Evolutionary conservation across 1,140 invertebrate genomes (phyloP).

Genomic region (Apis laboriosa): DNA sequence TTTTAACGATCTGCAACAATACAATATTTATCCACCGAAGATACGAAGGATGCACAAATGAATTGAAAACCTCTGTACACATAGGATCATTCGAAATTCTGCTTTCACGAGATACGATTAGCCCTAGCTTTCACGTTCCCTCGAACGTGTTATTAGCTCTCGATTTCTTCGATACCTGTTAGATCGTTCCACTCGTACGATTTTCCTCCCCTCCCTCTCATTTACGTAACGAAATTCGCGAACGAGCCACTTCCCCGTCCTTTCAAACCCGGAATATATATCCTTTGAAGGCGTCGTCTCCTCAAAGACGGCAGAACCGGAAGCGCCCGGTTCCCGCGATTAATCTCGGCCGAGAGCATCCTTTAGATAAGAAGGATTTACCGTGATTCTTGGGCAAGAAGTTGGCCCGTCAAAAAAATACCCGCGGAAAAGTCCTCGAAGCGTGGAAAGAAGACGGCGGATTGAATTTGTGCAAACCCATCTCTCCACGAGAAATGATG

Average conservation of each 20-base stretch:
- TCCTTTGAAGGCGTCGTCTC: not conserved
- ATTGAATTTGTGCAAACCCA: constrained; percentile 42
- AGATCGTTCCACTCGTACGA: not conserved
- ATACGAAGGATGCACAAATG: no score
- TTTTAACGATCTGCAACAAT: no score
- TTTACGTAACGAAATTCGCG: constrained; percentile 28
- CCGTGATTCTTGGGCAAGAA: constrained; percentile 28
- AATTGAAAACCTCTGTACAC: not conserved
- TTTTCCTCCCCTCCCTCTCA: not conserved
- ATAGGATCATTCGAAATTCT: not conserved
- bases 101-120: constrained; percentile 46
- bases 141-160: constrained; percentile 45
- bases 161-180: constrained; percentile 12
- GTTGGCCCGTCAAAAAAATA: constrained; percentile 25
- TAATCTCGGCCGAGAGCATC: constrained; percentile 47
- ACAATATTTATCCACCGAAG: no score
- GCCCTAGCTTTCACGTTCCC: constrained; percentile 43
- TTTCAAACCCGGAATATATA: not conserved
- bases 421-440: not conserved
- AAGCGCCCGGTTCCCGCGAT: constrained; percentile 46
- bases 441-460: constrained; percentile 11
- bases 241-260: not conserved
- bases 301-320: not conserved
- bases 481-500: constrained; percentile 28
- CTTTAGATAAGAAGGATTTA: constrained; percentile 59